phyloP scores from a whole-genome alignment of 53 echinoderm and acorn worm species.

The Echinarachnius parma region DNA sequence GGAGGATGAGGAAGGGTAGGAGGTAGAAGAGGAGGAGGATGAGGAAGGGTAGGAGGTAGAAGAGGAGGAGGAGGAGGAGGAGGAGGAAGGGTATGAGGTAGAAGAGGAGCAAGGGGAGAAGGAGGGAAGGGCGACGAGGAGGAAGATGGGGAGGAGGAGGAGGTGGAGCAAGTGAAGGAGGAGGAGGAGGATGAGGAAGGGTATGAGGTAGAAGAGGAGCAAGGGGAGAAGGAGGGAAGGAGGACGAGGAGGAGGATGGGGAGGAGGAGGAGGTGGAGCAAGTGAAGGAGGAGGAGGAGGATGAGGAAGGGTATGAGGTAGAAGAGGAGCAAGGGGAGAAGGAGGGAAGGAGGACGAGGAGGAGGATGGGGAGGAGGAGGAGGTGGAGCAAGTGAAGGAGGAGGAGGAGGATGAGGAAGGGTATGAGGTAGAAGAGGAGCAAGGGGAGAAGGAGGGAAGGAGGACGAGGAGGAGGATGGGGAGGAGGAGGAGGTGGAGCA shows the following conservation, averaged over 20 bases:
- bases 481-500: neutral
- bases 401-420: neutral
- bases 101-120: neutral
- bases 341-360: no score
- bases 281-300: neutral
- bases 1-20: no score
- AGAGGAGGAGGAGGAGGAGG: neutral
- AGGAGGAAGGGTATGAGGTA: neutral
- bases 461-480: neutral
- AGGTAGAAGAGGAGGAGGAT: no score
- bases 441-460: neutral
- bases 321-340: no score
- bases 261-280: neutral
- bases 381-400: neutral
- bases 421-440: neutral
- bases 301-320: no score
- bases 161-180: neutral
- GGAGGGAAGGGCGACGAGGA: neutral
- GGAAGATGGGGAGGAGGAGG: neutral
- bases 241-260: neutral
- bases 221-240: neutral
- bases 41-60: no score
- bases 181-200: neutral
- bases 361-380: neutral
- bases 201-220: neutral